A percentile compares a stretch with the other conserved stretches of the same genome.
Conservation (phyloP, 1,140 invertebrate genomes). For the Littorina saxatilis region DNA sequence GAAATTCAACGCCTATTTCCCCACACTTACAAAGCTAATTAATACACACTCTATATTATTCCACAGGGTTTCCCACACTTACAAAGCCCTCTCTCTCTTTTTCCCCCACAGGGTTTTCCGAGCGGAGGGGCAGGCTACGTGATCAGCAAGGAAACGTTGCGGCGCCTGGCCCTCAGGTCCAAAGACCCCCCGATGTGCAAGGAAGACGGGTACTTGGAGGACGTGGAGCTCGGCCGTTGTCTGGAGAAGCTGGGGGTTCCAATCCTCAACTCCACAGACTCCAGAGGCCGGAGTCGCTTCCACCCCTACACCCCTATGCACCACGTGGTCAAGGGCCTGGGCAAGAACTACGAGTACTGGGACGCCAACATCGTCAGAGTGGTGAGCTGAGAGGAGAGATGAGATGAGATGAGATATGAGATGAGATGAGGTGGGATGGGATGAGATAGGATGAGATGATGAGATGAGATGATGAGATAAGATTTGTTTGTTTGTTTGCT, state of each 20-base stretch:
- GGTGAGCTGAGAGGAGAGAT: slow-evolving; percentile 49
- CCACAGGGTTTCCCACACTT: too few relatives aligned
- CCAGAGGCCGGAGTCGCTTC: slow-evolving; percentile 91
- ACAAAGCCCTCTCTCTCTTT: too few relatives aligned
- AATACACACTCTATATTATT: too few relatives aligned
- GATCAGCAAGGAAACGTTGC: slow-evolving; percentile 80
- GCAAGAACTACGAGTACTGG: slow-evolving; percentile 65
- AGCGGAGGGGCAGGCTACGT: slow-evolving; percentile 85
- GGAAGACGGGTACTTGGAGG: slow-evolving; percentile 88
- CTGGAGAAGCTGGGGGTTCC: slow-evolving; percentile 89
- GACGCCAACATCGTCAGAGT: slow-evolving; percentile 62
- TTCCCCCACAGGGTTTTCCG: slow-evolving; percentile 63
- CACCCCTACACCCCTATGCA: slow-evolving; percentile 85
- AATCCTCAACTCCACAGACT: too few relatives aligned
- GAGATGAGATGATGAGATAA: too few relatives aligned
- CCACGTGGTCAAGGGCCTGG: slow-evolving; percentile 73
- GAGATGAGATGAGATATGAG: background rate
- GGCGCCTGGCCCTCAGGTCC: slow-evolving; percentile 59
- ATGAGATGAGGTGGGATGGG: too few relatives aligned
- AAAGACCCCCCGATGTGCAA: slow-evolving; percentile 76
- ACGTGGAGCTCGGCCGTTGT: slow-evolving; percentile 96
- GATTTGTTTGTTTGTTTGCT: too few relatives aligned
- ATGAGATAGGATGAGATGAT: too few relatives aligned
- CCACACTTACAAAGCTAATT: too few relatives aligned
- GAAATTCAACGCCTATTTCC: too few relatives aligned